Conservation (phyloP, 2,113 vertebrate species). For the Pedetes capensis region DNA sequence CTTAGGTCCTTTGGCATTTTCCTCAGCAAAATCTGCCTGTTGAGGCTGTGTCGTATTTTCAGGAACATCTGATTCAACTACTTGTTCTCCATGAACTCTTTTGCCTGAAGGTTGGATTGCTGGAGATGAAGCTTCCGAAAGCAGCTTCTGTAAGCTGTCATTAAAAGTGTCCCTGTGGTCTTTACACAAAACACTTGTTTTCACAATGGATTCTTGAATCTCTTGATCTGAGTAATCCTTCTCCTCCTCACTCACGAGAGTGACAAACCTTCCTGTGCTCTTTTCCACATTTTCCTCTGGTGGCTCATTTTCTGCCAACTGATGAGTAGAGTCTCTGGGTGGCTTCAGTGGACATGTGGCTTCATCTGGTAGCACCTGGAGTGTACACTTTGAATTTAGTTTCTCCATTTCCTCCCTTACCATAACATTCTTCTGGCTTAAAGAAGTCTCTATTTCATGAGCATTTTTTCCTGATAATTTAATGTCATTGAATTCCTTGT, state of each 20-base stretch:
- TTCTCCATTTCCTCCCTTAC: conserved; percentile 58
- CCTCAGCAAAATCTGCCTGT: conserved; percentile 44
- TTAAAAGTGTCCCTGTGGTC: conserved; percentile 59
- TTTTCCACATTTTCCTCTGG: conserved; percentile 66
- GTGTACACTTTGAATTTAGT: conserved; percentile 74
- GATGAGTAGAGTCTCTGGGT: conserved; percentile 31
- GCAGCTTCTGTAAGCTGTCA: conserved; percentile 65
- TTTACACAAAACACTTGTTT: conserved; percentile 61
- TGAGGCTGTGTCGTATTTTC: conserved; percentile 42
- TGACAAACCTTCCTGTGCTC: not conserved
- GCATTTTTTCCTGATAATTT: conserved; percentile 58
- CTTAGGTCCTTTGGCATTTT: conserved; percentile 63
- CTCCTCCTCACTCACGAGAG: conserved; percentile 50
- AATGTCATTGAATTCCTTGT: conserved; percentile 51
- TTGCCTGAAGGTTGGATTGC: conserved; percentile 20
- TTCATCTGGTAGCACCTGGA: conserved; percentile 78
- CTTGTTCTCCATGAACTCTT: conserved; percentile 73
- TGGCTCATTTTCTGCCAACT: conserved; percentile 72
- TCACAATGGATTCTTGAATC: conserved; percentile 61
- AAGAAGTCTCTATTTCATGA: conserved; percentile 31
- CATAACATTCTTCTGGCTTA: conserved; percentile 5
- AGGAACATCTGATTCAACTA: conserved; percentile 54
- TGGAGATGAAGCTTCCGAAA: conserved; percentile 33
- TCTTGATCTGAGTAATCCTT: conserved; percentile 38
- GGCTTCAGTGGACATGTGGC: conserved; percentile 48